Evolutionary conservation across 2,888 invertebrate genomes (phyloP).

Genomic region (Diarsia brunnea): DNA sequence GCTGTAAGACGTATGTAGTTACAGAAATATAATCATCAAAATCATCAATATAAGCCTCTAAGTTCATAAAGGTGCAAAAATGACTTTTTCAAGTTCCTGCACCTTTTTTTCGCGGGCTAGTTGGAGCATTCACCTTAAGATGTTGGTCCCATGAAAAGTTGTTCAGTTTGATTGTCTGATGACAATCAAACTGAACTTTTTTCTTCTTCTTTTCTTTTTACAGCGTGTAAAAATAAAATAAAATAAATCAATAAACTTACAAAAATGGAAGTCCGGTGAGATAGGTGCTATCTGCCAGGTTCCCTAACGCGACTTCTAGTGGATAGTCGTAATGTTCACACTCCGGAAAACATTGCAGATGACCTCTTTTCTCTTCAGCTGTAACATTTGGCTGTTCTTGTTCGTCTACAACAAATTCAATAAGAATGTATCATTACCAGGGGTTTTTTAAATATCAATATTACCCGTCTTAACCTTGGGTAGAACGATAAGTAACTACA

Average conservation of each 20-base stretch:
- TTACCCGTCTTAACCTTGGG: neutral
- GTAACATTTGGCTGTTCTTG: neutral
- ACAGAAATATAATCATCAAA: too few relatives aligned
- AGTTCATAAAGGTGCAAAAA: too few relatives aligned
- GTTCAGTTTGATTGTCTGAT: neutral
- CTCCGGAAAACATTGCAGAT: conserved; percentile 90
- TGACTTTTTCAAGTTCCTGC: too few relatives aligned
- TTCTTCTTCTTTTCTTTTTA: too few relatives aligned
- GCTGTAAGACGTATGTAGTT: too few relatives aligned
- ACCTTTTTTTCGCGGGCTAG: too few relatives aligned
- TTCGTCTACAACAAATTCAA: conserved; percentile 32
- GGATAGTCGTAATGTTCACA: conserved; percentile 92
- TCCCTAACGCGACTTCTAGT: conserved; percentile 92
- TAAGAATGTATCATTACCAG: neutral
- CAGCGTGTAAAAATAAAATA: too few relatives aligned
- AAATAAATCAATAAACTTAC: conserved; percentile 80
- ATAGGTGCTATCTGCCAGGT: conserved; percentile 84
- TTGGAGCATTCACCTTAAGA: too few relatives aligned
- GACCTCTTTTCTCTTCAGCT: neutral
- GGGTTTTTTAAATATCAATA: too few relatives aligned
- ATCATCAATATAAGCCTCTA: too few relatives aligned
- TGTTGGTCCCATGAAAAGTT: neutral
- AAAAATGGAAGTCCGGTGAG: conserved; percentile 86
- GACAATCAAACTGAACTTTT: too few relatives aligned
- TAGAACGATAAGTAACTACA: neutral